These are phyloP conservation scores for Orussus abietinus DNA, from an alignment of 1,140 invertebrate genomes.

Conservation along the genomic window DNA sequence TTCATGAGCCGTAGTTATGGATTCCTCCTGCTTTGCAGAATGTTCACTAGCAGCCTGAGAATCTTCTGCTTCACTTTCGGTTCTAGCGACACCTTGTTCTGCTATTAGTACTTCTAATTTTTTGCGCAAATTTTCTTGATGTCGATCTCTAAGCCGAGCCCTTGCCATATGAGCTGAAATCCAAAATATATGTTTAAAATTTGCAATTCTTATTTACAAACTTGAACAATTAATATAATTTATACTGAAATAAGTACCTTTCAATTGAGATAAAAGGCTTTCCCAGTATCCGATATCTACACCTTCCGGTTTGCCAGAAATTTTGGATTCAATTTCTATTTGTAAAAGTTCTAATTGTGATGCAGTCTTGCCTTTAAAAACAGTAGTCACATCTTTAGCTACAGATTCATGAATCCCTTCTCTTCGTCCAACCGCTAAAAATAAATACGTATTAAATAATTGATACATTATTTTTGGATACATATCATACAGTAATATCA, in stretches of 20 bases:
- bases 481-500: background rate
- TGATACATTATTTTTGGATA: background rate
- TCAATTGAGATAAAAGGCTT: slow-evolving; percentile 85
- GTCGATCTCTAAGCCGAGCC: slow-evolving; percentile 84
- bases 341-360: slow-evolving; percentile 80
- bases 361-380: slow-evolving; percentile 93
- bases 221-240: slow-evolving; percentile 6
- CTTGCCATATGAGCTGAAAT: slow-evolving; percentile 85
- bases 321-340: slow-evolving; percentile 84
- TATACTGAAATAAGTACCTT: slow-evolving; percentile 54
- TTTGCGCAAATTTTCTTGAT: slow-evolving; percentile 85
- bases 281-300: slow-evolving; percentile 98
- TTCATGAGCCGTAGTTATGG: slow-evolving; percentile 22
- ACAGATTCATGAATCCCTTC: slow-evolving; percentile 95
- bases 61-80: slow-evolving; percentile 35
- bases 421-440: slow-evolving; percentile 63
- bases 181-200: slow-evolving; percentile 2
- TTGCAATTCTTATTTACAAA: background rate
- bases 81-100: slow-evolving; percentile 69
- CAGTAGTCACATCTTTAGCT: slow-evolving; percentile 79
- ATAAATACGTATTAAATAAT: slow-evolving; percentile 8
- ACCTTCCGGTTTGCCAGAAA: slow-evolving; percentile 77
- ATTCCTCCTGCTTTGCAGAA: slow-evolving; percentile 25
- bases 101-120: slow-evolving; percentile 89
- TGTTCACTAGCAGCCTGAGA: slow-evolving; percentile 22